phyloP scores from a whole-genome alignment of 2,888 invertebrate species.

The Bruchidius siliquastri region DNA sequence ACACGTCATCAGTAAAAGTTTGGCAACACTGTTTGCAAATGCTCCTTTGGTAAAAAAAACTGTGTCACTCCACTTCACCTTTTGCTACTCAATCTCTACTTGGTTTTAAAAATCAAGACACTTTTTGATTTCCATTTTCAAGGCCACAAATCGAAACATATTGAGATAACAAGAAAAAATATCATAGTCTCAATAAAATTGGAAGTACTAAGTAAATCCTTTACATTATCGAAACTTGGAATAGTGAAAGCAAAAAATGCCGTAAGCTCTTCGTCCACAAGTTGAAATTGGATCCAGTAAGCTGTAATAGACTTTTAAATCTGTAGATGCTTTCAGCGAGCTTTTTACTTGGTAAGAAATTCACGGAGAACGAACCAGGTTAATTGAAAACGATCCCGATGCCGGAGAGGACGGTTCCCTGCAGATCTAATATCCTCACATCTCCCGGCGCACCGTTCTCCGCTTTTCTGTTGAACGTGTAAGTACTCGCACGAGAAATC shows the following conservation, averaged over 20 bases:
- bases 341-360: not conserved
- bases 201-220: not conserved
- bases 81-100: no score
- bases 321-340: not conserved
- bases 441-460: not conserved
- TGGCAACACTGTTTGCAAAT: no score
- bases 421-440: not conserved
- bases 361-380: not conserved
- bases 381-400: not conserved
- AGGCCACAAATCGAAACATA: no score
- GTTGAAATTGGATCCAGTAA: not conserved
- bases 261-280: not conserved
- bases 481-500: not conserved
- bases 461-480: not conserved
- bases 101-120: no score
- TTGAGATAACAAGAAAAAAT: no score
- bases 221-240: not conserved
- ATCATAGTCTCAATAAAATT: not conserved
- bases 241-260: not conserved
- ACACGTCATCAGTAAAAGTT: no score
- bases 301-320: not conserved
- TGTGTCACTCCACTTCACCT: no score
- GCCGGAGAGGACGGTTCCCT: not conserved
- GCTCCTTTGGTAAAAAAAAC: no score
- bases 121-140: no score